A percentile compares a stretch with the other conserved stretches of the same genome.
phyloP scores from a whole-genome alignment of 2,113 vertebrate species.

The Oncorhynchus gorbuscha region DNA sequence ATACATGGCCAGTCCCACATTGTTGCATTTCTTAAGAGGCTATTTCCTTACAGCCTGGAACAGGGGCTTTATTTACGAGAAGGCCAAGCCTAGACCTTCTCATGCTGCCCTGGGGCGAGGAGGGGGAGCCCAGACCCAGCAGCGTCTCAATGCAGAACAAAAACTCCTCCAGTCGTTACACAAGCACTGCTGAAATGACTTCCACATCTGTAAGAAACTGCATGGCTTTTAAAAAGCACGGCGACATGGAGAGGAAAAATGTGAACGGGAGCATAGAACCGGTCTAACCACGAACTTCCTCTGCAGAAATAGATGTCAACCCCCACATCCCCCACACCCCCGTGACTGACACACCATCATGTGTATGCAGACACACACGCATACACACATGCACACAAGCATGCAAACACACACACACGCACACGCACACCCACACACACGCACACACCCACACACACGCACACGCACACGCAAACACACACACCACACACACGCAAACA shows the following conservation, averaged over 20 bases:
- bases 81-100: slow-evolving; percentile 61
- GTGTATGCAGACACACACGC: slow-evolving; percentile 32
- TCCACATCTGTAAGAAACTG: slow-evolving; percentile 65
- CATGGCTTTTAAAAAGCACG: slow-evolving; percentile 53
- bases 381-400: slow-evolving; percentile 20
- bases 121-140: slow-evolving; percentile 35
- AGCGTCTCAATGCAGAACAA: too few relatives aligned
- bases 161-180: too few relatives aligned
- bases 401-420: background rate
- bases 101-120: slow-evolving; percentile 67
- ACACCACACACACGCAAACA: slow-evolving; percentile 12
- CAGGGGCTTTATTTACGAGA: slow-evolving; percentile 73
- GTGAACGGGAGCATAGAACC: slow-evolving; percentile 74
- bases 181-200: slow-evolving; percentile 43
- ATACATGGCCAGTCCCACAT: slow-evolving; percentile 45
- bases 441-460: too few relatives aligned
- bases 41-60: slow-evolving; percentile 72
- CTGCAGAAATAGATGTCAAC: slow-evolving; percentile 79
- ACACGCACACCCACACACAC: background rate
- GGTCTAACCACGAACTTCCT: slow-evolving; percentile 92
- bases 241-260: slow-evolving; percentile 62
- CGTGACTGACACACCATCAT: too few relatives aligned
- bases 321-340: slow-evolving; percentile 62
- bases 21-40: slow-evolving; percentile 66
- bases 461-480: too few relatives aligned